phyloP scores from a whole-genome alignment of 2,797 vertebrate species.

The Varecia variegata region DNA sequence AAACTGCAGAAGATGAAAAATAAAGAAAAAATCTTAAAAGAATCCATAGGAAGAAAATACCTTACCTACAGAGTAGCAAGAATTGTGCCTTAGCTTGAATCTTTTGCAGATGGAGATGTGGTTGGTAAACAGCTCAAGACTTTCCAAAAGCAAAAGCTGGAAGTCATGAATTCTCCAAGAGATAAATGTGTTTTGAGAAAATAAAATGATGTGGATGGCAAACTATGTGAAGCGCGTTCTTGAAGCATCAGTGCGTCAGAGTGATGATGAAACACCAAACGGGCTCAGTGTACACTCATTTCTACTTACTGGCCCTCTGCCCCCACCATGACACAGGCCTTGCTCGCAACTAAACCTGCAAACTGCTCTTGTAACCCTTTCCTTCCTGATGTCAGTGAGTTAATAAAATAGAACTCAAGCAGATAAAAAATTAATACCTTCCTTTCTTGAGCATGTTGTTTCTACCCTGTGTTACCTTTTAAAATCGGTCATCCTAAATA shows the following conservation, averaged over 20 bases:
- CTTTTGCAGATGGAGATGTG: neutral
- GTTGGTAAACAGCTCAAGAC: neutral
- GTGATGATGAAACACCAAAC: neutral
- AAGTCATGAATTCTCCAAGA: conserved; percentile 24
- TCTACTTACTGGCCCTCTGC: neutral
- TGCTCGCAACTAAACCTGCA: neutral
- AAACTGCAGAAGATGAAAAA: neutral
- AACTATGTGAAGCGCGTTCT: conserved; percentile 17
- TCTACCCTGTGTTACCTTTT: neutral
- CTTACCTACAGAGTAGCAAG: neutral
- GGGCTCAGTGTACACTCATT: neutral
- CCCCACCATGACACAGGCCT: neutral
- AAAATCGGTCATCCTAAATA: neutral
- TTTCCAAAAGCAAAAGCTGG: conserved; percentile 35
- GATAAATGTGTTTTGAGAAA: conserved; percentile 29
- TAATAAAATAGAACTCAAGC: neutral
- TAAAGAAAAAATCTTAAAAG: neutral
- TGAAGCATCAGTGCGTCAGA: neutral
- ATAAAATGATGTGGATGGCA: conserved; percentile 9
- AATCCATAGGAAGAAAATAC: neutral
- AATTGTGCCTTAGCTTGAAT: neutral
- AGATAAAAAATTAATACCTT: neutral
- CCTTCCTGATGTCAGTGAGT: neutral
- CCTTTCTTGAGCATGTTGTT: neutral
- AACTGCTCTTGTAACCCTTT: neutral